Percentiles rank a stretch among this genome's conserved stretches.
Evolutionary conservation across 2,113 vertebrate species (phyloP).

Genomic region (Festucalex cinctus): DNA sequence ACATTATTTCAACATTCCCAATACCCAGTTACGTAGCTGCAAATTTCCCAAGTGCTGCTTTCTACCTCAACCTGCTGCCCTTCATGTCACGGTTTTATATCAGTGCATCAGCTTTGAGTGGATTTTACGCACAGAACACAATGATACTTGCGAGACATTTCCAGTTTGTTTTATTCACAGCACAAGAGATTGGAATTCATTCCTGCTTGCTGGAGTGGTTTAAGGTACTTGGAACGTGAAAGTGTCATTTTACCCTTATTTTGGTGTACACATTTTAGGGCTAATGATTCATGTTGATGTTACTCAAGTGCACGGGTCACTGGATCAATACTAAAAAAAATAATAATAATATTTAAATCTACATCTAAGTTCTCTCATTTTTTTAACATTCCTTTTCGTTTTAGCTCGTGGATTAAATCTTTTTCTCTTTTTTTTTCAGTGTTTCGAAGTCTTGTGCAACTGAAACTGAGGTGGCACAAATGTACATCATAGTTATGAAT

Average conservation of each 20-base stretch:
- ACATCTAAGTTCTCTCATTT: constrained; percentile 7
- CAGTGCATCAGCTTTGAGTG: background rate
- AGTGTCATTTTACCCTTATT: constrained; percentile 15
- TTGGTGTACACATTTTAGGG: constrained; percentile 21
- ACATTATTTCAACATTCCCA: too few species aligned
- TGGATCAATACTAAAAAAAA: constrained; percentile 41
- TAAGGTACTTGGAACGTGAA: constrained; percentile 28
- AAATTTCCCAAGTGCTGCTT: constrained; percentile 8
- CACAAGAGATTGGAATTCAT: background rate
- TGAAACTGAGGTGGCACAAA: background rate
- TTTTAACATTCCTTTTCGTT: constrained; percentile 52
- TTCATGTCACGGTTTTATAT: constrained; percentile 6
- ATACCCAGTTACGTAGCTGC: background rate
- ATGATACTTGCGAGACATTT: background rate
- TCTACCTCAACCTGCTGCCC: constrained; percentile 46
- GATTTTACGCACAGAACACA: background rate
- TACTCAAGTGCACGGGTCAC: constrained; percentile 41
- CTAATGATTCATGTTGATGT: constrained; percentile 25
- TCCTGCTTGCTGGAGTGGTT: constrained; percentile 7
- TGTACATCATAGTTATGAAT: background rate
- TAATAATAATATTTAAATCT: background rate
- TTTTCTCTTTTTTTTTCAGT: background rate
- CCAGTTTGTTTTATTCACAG: background rate
- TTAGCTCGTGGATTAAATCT: constrained; percentile 14
- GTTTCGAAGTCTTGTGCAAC: background rate